A percentile compares a stretch with the other conserved stretches of the same genome.
Conservation (phyloP, 2,797 vertebrate genomes). For the Spinus pinus region DNA sequence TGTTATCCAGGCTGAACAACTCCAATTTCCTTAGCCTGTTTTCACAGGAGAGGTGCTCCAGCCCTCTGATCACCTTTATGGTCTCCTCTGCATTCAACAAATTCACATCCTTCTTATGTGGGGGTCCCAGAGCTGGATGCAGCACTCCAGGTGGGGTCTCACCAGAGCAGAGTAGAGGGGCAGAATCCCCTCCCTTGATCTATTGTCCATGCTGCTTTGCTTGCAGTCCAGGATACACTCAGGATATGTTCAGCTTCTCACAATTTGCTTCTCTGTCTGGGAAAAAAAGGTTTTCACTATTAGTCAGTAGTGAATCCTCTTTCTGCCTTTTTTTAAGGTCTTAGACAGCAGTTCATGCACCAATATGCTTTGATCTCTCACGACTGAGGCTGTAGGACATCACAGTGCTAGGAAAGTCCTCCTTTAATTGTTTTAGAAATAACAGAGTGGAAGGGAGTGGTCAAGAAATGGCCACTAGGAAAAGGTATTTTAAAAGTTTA, state of each 20-base stretch:
- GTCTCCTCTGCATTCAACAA: not conserved
- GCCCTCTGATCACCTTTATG: not conserved
- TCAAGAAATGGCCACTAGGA: not conserved
- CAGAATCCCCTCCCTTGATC: not conserved
- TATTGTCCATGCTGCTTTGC: rapidly evolving
- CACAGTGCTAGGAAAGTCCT: not conserved
- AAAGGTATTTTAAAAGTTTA: not conserved
- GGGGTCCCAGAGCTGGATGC: not conserved
- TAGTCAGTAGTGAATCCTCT: not conserved
- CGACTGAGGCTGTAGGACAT: not conserved
- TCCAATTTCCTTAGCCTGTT: not conserved
- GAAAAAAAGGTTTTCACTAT: not conserved
- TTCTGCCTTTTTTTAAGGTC: not conserved
- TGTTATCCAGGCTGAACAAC: not conserved
- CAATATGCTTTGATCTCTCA: not conserved
- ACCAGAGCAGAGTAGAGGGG: not conserved
- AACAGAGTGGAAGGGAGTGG: not conserved
- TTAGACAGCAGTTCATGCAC: not conserved
- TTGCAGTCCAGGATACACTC: not conserved
- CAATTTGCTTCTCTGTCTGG: not conserved
- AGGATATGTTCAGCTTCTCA: not conserved
- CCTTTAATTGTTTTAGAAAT: not conserved
- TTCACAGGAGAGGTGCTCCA: not conserved
- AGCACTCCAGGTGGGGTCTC: not conserved
- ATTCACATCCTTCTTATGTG: not conserved